phyloP scores from a whole-genome alignment of 1,140 invertebrate species.

The Mercenaria mercenaria region DNA sequence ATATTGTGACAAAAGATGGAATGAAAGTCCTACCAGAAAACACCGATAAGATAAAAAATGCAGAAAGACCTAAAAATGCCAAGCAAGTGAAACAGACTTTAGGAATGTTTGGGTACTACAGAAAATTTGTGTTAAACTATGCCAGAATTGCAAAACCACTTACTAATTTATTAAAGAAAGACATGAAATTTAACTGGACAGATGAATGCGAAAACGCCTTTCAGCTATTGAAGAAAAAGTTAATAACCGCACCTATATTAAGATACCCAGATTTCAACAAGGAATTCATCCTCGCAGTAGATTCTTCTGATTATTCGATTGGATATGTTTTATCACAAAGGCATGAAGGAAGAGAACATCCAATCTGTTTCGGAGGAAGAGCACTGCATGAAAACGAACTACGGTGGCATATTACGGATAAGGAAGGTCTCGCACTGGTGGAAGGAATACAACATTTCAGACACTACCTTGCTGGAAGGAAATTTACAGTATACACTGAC shows the following conservation, averaged over 20 bases:
- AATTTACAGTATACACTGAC: slow-evolving; percentile 26
- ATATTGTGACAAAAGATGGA: slow-evolving; percentile 8
- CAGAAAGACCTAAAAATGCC: neutral
- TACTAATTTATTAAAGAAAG: neutral
- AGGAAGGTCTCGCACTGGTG: slow-evolving; percentile 3
- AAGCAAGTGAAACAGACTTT: neutral
- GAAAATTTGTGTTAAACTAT: slow-evolving; percentile 8
- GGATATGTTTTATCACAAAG: neutral
- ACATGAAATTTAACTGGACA: neutral
- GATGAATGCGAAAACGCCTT: neutral
- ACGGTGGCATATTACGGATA: slow-evolving; percentile 1
- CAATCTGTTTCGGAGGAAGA: neutral
- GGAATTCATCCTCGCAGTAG: neutral
- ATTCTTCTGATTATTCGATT: neutral
- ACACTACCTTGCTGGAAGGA: neutral
- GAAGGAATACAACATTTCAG: slow-evolving; percentile 12
- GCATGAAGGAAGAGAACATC: neutral
- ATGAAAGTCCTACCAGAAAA: neutral
- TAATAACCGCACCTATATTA: slow-evolving; percentile 22
- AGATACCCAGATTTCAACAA: neutral
- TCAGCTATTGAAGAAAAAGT: neutral
- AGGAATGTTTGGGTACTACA: slow-evolving; percentile 15
- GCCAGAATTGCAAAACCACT: neutral
- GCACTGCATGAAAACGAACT: neutral
- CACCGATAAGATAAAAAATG: neutral